A percentile compares a stretch with the other conserved stretches of the same genome.
phyloP scores from a whole-genome alignment of 2,888 invertebrate genomes.

The Drosophila eohydei region DNA sequence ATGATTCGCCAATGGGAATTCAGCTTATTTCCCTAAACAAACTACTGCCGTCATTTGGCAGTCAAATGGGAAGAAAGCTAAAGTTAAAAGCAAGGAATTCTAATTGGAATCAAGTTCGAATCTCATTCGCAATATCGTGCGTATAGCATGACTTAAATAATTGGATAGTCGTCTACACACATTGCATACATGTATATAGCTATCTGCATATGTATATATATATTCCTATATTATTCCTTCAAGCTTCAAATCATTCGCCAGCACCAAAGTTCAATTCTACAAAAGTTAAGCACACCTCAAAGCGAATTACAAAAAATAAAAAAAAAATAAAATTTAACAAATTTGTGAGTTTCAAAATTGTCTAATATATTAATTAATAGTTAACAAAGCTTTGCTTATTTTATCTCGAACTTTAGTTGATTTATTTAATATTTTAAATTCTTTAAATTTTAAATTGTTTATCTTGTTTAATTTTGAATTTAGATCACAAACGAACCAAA shows the following conservation, averaged over 20 bases:
- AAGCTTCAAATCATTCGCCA: slow-evolving; percentile 73
- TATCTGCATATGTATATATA: not conserved
- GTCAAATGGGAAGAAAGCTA: too few relatives aligned
- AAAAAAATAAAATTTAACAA: not conserved
- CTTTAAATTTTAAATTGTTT: not conserved
- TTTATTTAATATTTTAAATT: not conserved
- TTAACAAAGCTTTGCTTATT: too few relatives aligned
- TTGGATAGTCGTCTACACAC: not conserved
- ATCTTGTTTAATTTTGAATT: not conserved
- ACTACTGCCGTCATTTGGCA: too few relatives aligned
- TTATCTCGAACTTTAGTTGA: too few relatives aligned
- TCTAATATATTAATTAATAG: not conserved
- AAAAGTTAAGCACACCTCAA: slow-evolving; percentile 55
- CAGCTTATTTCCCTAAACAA: too few relatives aligned
- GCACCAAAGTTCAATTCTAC: slow-evolving; percentile 74
- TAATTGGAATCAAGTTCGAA: too few relatives aligned
- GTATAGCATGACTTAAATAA: not conserved
- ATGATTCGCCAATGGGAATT: too few relatives aligned
- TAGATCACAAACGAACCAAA: too few relatives aligned
- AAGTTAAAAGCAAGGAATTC: too few relatives aligned
- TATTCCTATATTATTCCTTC: slow-evolving; percentile 14
- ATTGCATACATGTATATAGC: not conserved
- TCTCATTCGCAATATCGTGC: not conserved
- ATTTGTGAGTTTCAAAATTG: slow-evolving; percentile 34
- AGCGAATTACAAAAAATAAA: slow-evolving; percentile 7